Conservation (phyloP, 1,140 invertebrate genomes). For the Phortica variegata region DNA sequence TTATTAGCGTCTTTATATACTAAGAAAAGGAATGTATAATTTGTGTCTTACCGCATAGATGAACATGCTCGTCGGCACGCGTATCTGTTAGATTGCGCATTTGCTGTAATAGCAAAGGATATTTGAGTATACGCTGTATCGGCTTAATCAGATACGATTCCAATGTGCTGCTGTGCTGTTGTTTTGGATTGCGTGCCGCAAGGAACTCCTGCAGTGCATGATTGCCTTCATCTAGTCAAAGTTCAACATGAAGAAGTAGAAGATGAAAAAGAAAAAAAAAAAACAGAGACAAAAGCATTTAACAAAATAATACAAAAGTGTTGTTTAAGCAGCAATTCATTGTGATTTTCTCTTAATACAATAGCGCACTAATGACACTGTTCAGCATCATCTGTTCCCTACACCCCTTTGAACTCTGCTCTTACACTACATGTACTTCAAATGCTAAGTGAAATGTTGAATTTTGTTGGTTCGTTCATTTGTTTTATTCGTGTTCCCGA, state of each 20-base stretch:
- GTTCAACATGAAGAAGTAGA: too few species aligned
- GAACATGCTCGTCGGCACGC: constrained; percentile 88
- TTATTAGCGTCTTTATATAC: background rate
- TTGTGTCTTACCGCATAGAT: constrained; percentile 85
- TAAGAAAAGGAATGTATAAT: constrained; percentile 11
- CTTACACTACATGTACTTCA: too few species aligned
- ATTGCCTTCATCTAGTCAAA: constrained; percentile 94
- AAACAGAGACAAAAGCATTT: too few species aligned
- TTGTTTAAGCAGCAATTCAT: too few species aligned
- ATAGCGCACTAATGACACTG: too few species aligned
- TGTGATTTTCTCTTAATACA: too few species aligned
- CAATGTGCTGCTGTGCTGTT: constrained; percentile 93
- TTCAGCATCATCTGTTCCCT: too few species aligned
- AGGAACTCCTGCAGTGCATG: constrained; percentile 94
- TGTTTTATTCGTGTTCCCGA: too few species aligned
- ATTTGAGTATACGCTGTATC: constrained; percentile 97
- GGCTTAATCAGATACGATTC: constrained; percentile 99
- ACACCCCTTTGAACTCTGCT: background rate
- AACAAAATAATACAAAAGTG: too few species aligned
- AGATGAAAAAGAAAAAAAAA: constrained; percentile 1
- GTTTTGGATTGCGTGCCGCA: constrained; percentile 87
- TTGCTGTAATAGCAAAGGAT: constrained; percentile 93
- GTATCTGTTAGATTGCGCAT: constrained; percentile 90
- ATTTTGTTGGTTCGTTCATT: too few species aligned
- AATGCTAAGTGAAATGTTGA: too few species aligned